A percentile compares a stretch with the other conserved stretches of the same genome.
Evolutionary conservation across 2,113 vertebrate species (phyloP).

Genomic region (Brachyhypopomus gauderio): DNA sequence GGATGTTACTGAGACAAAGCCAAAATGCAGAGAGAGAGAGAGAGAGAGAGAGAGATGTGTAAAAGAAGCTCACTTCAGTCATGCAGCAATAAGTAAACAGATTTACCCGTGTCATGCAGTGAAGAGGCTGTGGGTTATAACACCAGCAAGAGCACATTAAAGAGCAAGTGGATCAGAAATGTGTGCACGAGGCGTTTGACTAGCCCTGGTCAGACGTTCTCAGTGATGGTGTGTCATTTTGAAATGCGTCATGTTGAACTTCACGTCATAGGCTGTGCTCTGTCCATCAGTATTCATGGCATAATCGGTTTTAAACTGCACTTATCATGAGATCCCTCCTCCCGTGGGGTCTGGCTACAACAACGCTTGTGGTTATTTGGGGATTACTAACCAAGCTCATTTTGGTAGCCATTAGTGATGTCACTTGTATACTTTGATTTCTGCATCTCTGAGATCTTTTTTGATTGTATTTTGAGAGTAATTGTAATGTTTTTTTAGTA

Average conservation of each 20-base stretch:
- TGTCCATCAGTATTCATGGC: not conserved
- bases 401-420: not conserved
- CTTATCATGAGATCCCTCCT: not conserved
- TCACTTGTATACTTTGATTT: not conserved
- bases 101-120: conserved; percentile 16
- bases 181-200: no score
- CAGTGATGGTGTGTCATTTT: not conserved
- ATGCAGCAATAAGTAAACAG: conserved; percentile 3
- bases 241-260: not conserved
- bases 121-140: not conserved
- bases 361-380: not conserved
- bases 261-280: not conserved
- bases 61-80: not conserved
- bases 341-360: not conserved
- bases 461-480: not conserved
- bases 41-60: not conserved
- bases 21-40: conserved; percentile 17
- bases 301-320: not conserved
- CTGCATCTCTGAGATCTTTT: not conserved
- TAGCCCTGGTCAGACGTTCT: not conserved
- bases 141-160: no score
- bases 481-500: not conserved
- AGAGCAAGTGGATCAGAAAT: no score
- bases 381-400: not conserved
- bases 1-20: conserved; percentile 42